A percentile compares a stretch with the other conserved stretches of the same genome.
Conservation (phyloP, 2,113 vertebrate genomes). For the Microtus richardsoni region DNA sequence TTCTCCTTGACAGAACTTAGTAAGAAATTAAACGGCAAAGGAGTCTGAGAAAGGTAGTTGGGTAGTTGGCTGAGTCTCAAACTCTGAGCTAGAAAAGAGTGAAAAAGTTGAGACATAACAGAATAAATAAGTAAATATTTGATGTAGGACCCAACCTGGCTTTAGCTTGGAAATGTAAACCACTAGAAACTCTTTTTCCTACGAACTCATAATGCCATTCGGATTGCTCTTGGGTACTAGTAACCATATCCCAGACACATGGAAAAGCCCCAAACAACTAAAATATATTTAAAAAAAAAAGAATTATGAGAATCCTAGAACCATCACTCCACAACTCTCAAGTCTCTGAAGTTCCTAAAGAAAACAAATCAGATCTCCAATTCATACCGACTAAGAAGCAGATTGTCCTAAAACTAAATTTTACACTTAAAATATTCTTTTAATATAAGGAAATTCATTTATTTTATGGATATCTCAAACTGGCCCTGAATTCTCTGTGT, state of each 20-base stretch:
- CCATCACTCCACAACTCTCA: background rate
- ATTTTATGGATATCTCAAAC: background rate
- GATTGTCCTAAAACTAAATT: background rate
- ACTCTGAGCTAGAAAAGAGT: background rate
- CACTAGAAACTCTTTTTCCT: background rate
- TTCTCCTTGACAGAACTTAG: background rate
- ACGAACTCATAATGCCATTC: background rate
- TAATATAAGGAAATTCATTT: background rate
- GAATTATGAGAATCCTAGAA: background rate
- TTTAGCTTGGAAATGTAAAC: background rate
- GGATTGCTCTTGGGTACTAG: background rate
- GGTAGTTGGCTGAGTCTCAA: background rate
- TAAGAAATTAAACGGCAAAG: background rate
- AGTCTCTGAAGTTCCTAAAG: background rate
- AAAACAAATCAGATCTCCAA: background rate
- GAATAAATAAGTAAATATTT: background rate
- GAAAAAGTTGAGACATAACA: background rate
- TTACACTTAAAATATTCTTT: background rate
- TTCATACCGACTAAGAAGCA: background rate
- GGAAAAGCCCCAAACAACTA: background rate
- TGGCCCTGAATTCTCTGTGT: background rate
- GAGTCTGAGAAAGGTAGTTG: background rate
- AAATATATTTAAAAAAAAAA: background rate
- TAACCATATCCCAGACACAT: background rate
- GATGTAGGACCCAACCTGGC: background rate